Base-by-base conservation (phyloP, 2,113 vertebrate species). In the Zapornia atra region DNA sequence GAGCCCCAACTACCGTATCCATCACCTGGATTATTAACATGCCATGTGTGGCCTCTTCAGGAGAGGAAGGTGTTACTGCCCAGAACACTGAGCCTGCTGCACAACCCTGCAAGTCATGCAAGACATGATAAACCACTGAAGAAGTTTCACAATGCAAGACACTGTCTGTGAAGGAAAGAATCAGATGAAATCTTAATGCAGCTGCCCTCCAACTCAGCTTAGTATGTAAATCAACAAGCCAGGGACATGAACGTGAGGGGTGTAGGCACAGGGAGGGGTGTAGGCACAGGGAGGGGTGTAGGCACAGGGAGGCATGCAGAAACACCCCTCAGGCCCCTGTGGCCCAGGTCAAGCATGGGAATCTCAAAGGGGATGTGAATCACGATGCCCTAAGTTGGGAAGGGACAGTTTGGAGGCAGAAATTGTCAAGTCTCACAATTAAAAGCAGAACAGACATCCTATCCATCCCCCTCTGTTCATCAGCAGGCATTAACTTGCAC, bases 301-400 rank as follows among this genome's bases (percentile, higher is more conserved):
- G 42, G 42, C 42, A 42, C 42, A 42, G 42, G 42, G 1, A 46
- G 65, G 59, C 33, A 61, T 34, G 80, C 71, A 61, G 91, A 77
- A n/a, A 81, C 65, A 42, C 24, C 72, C 68, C 87, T 16, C 5
- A 5, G 82, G 83, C 50, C 72, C 26, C 11, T 9, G 6, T 0
- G 6, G 91, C 68, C 66, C 56, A 28, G 68, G 68, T 26, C 51
- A 70, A 31, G 26, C 4, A 4, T 11, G 46, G 63, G 86, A 76
- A 82, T 21, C 82, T 24, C 38, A 53, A 65, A 2, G 4, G 0
- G 1, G 75, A 56, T 0, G 0, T 8, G 31, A 31, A 38, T 53
- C 3, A 1, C 4, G 21, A 46, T 46, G 5, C 31, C 63, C 63
- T 5, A 4, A 7, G 4, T 0, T 69, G 57, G 42, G 71, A 56